Evolutionary conservation across 1,140 invertebrate species (phyloP), one percentile per base, ranked within the genome.

Genomic region (Whitmania pigra): DNA sequence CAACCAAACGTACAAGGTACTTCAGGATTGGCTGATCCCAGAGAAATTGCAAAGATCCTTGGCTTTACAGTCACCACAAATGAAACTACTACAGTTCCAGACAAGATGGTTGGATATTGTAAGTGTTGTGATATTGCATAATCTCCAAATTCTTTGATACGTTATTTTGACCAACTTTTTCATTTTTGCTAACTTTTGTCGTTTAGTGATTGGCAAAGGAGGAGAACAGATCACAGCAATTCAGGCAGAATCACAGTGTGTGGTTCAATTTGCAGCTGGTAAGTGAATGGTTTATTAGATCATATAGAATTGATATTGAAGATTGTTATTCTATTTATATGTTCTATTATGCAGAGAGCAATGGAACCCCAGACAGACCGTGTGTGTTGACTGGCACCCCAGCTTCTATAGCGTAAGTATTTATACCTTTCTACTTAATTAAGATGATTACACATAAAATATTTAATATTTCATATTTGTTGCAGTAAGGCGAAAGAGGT

Each of bases 151-250:
- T 71, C 11, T 27, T 68, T 4, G 9, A 25, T 22, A 25, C 15
- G n/a, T 72, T 54, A 15, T 70, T n/a, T 22, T 31, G 53, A 25
- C 27, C 25, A 17, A 70, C 54, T 18, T 67, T 43, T 6, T 9
- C 77, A 79, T 74, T n/a, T n/a, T n/a, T n/a, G n/a, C n/a, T n/a
- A n/a, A n/a, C n/a, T n/a, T n/a, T n/a, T n/a, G n/a, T n/a, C n/a
- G n/a, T n/a, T n/a, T 76, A 84, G 83, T 85, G 40, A 85, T 85
- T 78, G 95, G 95, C 67, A 90, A 95, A 80, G 92, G 92, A 68
- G 94, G 94, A 49, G 94, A 97, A 84, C 94, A 96, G 83, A 96
- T 98, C 71, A 91, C 89, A 27, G 86, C 92, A 78, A 87, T 99
- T 73, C 95, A 98, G 83, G 88, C 89, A 11, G 93, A 97, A 84